Conservation (phyloP, 2,113 vertebrate species). For the Tachuris rubrigastra region DNA sequence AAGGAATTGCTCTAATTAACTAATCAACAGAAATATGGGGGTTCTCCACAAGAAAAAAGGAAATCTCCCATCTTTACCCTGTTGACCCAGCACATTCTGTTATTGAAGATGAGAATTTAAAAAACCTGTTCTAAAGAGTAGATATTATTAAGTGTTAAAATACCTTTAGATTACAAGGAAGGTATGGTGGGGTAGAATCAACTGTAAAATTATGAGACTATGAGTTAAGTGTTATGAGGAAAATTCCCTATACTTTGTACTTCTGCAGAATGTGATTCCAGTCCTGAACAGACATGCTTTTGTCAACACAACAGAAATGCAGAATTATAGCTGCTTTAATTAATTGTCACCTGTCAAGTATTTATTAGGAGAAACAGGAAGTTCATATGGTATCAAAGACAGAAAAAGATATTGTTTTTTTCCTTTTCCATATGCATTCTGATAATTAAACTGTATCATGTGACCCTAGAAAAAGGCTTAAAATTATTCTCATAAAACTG, state of each 20-base stretch:
- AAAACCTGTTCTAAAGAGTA: not conserved
- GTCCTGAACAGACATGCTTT: not conserved
- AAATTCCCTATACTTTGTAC: accelerated
- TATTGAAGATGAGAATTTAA: not conserved
- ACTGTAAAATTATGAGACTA: not conserved
- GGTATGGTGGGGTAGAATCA: not conserved
- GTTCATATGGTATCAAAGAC: not conserved
- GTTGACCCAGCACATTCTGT: not conserved
- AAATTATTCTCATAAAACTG: not conserved
- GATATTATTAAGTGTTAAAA: not conserved
- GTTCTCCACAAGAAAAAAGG: not conserved
- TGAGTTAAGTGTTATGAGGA: not conserved
- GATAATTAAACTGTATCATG: not conserved
- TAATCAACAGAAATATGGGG: not conserved
- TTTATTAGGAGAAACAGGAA: not conserved
- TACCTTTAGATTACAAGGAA: not conserved
- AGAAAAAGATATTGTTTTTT: not conserved
- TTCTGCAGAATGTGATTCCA: not conserved
- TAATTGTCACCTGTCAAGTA: not conserved
- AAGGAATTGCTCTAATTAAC: not conserved
- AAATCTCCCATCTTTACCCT: not conserved
- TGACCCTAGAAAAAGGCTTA: not conserved
- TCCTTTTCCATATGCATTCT: not conserved
- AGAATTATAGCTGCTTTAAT: not conserved
- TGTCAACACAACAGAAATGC: not conserved